These are phyloP conservation scores for Pachycephus smyrnensis DNA, from an alignment of 2,888 invertebrate genomes.

Conservation along the genomic window DNA sequence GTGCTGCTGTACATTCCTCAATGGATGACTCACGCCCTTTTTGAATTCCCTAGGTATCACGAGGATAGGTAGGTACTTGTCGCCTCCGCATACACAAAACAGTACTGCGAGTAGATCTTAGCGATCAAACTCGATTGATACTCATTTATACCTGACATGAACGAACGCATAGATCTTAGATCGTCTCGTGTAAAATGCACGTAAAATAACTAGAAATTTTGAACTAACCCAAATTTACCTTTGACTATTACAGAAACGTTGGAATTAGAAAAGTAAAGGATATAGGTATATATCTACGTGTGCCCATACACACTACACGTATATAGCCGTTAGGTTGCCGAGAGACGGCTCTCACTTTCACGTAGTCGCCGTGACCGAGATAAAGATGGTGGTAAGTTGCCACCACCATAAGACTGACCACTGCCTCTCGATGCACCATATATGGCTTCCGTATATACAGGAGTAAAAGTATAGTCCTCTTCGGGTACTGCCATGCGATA, in stretches of 20 bases:
- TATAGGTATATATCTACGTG: not conserved
- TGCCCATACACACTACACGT: not conserved
- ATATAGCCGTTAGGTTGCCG: not conserved
- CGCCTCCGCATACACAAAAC: not conserved
- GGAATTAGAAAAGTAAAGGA: not conserved
- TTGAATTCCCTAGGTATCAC: not conserved
- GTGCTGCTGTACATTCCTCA: not conserved
- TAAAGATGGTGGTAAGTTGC: conserved; percentile 58
- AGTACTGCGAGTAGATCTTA: not conserved
- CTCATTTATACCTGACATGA: not conserved
- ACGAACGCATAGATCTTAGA: not conserved
- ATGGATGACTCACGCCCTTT: not conserved
- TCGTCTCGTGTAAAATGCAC: not conserved
- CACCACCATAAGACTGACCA: conserved; percentile 48
- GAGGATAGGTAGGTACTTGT: not conserved
- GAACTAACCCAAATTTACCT: not conserved
- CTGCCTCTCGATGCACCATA: conserved; percentile 48
- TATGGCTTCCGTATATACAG: conserved; percentile 43
- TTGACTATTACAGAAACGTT: not conserved
- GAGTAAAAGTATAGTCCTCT: not conserved
- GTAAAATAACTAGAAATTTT: not conserved
- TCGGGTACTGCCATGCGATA: not conserved
- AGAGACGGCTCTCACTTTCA: conserved; percentile 61
- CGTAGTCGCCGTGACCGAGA: conserved; percentile 66
- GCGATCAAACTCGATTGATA: not conserved